Evolutionary conservation across 2,113 vertebrate genomes (phyloP).

Genomic region (Galbula dea): DNA sequence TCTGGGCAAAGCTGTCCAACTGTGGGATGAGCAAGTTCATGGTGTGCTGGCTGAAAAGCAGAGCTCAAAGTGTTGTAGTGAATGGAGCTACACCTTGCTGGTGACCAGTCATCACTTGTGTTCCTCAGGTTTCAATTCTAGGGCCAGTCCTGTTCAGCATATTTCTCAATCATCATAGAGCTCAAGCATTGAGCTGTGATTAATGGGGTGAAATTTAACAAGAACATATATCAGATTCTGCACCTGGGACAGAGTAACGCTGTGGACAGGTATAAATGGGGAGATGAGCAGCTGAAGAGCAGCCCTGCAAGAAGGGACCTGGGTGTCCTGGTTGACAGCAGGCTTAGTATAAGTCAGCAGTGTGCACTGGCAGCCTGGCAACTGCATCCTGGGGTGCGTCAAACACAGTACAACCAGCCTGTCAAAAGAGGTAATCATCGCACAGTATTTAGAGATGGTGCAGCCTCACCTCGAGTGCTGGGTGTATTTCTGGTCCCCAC

Average conservation of each 20-base stretch:
- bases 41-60: not conserved
- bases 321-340: not conserved
- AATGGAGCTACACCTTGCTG: not conserved
- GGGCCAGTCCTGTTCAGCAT: not conserved
- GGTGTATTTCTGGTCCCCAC: too few species aligned
- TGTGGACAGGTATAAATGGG: not conserved
- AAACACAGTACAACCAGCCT: too few species aligned
- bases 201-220: not conserved
- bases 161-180: not conserved
- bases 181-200: not conserved
- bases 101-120: fast-evolving
- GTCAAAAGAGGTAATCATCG: not conserved
- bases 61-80: not conserved
- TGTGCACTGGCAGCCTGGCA: too few species aligned
- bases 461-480: too few species aligned
- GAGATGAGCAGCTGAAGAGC: not conserved
- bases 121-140: not conserved
- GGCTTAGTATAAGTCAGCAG: too few species aligned
- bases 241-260: fast-evolving
- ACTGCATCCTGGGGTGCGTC: not conserved
- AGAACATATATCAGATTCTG: not conserved
- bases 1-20: not conserved
- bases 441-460: not conserved
- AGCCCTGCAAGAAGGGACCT: not conserved
- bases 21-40: not conserved